Percentiles rank a stretch among this genome's conserved stretches.
Evolutionary conservation across 2,113 vertebrate species (phyloP).

Genomic region (Elaphurus davidianus): DNA sequence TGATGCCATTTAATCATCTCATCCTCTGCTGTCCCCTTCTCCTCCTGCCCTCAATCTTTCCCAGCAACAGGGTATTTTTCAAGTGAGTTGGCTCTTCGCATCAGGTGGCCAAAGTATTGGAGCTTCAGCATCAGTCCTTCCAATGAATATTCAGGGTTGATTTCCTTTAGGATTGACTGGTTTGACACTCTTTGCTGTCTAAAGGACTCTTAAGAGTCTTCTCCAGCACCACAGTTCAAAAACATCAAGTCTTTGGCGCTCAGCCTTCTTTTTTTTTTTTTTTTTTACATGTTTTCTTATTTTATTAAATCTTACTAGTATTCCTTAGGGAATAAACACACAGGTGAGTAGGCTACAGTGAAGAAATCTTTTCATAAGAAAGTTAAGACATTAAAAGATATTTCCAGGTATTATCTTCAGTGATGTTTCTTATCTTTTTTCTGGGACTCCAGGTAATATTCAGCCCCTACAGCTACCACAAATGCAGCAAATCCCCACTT

Average conservation of each 20-base stretch:
- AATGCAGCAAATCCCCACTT: constrained; percentile 95
- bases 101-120: not conserved
- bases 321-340: constrained; percentile 34
- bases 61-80: not conserved
- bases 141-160: not conserved
- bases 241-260: not conserved
- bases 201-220: not conserved
- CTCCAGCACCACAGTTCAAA: not conserved
- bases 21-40: not conserved
- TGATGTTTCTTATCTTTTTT: constrained; percentile 88
- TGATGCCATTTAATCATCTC: not conserved
- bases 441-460: constrained; percentile 89
- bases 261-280: not conserved
- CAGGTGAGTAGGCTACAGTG: constrained; percentile 24
- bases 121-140: not conserved
- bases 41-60: not conserved
- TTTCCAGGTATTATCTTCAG: constrained; percentile 69
- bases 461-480: constrained; percentile 89
- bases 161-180: not conserved
- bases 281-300: not conserved
- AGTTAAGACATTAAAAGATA: constrained; percentile 22
- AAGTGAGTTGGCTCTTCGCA: not conserved
- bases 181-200: not conserved
- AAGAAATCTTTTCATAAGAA: constrained; percentile 18
- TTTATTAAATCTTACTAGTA: constrained; percentile 72